Evolutionary conservation across 2,113 vertebrate species (phyloP).

Genomic region (Elgaria multicarinata): DNA sequence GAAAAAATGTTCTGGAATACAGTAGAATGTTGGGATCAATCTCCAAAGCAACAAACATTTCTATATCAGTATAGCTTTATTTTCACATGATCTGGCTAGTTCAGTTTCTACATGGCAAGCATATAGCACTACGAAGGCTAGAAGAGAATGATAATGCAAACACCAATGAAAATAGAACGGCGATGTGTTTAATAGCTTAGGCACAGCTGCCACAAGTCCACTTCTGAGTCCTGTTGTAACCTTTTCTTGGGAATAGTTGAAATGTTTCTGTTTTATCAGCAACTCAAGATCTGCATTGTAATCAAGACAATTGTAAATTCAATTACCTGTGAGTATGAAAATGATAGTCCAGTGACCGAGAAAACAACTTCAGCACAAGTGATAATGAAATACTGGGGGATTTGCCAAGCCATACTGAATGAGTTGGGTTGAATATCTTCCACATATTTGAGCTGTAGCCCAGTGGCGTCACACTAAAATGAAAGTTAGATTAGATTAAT

Average conservation of each 20-base stretch:
- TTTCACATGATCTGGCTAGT: background rate
- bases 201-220: background rate
- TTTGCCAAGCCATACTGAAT: slow-evolving; percentile 90
- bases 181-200: background rate
- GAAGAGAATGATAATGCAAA: background rate
- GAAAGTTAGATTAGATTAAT: slow-evolving; percentile 36
- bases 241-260: background rate
- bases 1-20: background rate
- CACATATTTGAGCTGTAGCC: fast-evolving
- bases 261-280: background rate
- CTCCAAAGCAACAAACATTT: background rate
- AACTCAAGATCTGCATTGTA: background rate
- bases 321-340: slow-evolving; percentile 95
- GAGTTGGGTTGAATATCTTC: slow-evolving; percentile 87
- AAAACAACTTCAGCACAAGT: slow-evolving; percentile 93
- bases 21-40: background rate
- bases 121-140: background rate
- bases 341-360: slow-evolving; percentile 94
- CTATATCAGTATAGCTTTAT: background rate
- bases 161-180: background rate
- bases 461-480: background rate
- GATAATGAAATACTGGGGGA: slow-evolving; percentile 96
- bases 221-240: background rate
- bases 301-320: background rate
- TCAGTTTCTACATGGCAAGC: background rate